Percentiles rank a stretch among this genome's conserved stretches.
Conservation (phyloP, 2,888 invertebrate genomes). For the Oxyteleia sp. region DNA sequence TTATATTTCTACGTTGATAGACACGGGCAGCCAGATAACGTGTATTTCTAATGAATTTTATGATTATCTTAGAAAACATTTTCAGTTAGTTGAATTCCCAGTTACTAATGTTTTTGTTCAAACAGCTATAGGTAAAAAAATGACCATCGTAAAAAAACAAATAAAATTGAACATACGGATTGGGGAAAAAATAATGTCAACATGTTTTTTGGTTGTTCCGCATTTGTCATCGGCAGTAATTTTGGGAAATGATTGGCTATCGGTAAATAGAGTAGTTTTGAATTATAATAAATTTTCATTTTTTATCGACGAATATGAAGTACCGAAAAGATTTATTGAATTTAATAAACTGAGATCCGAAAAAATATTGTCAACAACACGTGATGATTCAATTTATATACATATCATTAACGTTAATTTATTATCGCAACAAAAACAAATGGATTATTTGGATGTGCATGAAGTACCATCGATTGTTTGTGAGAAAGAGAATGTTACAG, state of each 20-base stretch:
- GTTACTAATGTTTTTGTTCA: conserved; percentile 20
- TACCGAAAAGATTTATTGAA: background rate
- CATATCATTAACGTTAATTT: background rate
- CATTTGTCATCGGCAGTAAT: conserved; percentile 20
- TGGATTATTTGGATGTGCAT: too few species aligned
- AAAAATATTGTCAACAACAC: background rate
- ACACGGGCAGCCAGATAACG: conserved; percentile 30
- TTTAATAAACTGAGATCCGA: background rate
- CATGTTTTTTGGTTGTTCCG: conserved; percentile 29
- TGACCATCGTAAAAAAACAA: conserved; percentile 32
- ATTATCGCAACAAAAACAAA: background rate
- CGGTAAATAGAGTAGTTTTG: background rate
- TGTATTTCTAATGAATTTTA: conserved; percentile 22
- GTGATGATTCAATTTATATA: conserved; percentile 8
- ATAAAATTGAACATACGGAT: background rate
- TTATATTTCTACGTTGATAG: background rate
- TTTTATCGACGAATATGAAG: background rate
- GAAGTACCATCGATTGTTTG: too few species aligned
- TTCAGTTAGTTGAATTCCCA: conserved; percentile 16
- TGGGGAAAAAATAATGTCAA: background rate
- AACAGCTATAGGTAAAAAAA: conserved; percentile 33
- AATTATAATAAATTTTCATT: background rate
- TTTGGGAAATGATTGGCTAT: conserved; percentile 38
- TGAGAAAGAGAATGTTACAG: conserved; percentile 13
- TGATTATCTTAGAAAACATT: conserved; percentile 19